Base-by-base conservation (phyloP, 2,113 vertebrate genomes). In the Albula goreensis region DNA sequence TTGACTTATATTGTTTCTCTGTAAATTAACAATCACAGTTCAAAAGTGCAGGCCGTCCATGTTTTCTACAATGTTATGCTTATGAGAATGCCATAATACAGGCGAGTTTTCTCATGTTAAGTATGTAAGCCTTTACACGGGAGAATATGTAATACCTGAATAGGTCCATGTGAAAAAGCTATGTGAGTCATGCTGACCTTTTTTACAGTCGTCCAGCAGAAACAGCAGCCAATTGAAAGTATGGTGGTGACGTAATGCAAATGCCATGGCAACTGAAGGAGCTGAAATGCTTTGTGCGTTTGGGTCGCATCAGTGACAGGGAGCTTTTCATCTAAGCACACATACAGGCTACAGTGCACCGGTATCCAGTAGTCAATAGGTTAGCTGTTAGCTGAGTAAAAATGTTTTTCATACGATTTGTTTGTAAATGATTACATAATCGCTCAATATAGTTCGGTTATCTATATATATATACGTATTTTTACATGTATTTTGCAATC, bases 221-320 rank as follows among this genome's bases (percentile, higher is more conserved):
- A 70, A 70, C 3, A 74, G 22, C 0, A 11, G 25, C 70, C 70
- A 31, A 74, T 74, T 74, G 70, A 74, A 74, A 74, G n/a, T 74
- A 31, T 31, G 22, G 2, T 74, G 22, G 70, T 74, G 70, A 74
- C 70, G 70, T 74, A 74, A 31, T 74, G 22, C 70, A 25, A 74
- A n/a, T 22, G n/a, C 70, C 70, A 74, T 74, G n/a, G 70, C 70
- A 74, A 74, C 70, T 74, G 70, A 2, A n/a, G 70, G 70, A 74
- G 70, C 70, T n/a, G 22, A 74, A 31, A 74, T 22, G 70, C 25
- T n/a, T 74, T 74, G 70, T 74, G 70, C 22, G n/a, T 74, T 74
- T 22, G 10, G 70, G 10, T 74, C 70, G 9, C 8, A 74, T 74
- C n/a, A 74, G n/a, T 74, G 70, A 41, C 53, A 9, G 70, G 22